phyloP scores from a whole-genome alignment of 2,113 vertebrate genomes.

The Thunnus maccoyii region DNA sequence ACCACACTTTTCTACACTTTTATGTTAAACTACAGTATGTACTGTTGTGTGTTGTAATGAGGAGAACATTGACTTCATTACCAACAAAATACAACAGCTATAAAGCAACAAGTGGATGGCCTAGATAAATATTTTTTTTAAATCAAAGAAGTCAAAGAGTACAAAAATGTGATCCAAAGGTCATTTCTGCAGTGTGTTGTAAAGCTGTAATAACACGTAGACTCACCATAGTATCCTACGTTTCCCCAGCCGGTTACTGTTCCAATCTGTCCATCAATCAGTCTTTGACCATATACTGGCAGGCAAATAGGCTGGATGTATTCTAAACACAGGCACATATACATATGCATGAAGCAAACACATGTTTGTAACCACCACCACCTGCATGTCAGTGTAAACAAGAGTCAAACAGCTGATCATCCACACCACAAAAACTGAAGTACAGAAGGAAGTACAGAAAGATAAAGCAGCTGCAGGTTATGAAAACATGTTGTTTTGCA shows the following conservation, averaged over 20 bases:
- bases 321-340: conserved; percentile 78
- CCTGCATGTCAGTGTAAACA: too few relatives aligned
- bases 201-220: background rate
- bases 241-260: conserved; percentile 94
- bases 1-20: too few relatives aligned
- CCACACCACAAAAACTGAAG: background rate
- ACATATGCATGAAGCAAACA: conserved; percentile 1
- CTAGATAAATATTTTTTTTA: too few relatives aligned
- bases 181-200: background rate
- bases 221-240: conserved; percentile 90
- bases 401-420: background rate
- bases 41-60: background rate
- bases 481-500: background rate
- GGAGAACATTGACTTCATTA: too few relatives aligned
- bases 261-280: conserved; percentile 90
- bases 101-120: too few relatives aligned
- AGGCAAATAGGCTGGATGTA: conserved; percentile 92
- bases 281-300: conserved; percentile 88
- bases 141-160: too few relatives aligned
- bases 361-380: background rate
- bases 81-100: background rate
- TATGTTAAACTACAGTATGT: too few relatives aligned
- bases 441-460: background rate
- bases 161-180: too few relatives aligned
- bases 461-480: background rate